A percentile compares a stretch with the other conserved stretches of the same genome.
Evolutionary conservation across 2,797 vertebrate species (phyloP).

Genomic region (Botia kubotai): DNA sequence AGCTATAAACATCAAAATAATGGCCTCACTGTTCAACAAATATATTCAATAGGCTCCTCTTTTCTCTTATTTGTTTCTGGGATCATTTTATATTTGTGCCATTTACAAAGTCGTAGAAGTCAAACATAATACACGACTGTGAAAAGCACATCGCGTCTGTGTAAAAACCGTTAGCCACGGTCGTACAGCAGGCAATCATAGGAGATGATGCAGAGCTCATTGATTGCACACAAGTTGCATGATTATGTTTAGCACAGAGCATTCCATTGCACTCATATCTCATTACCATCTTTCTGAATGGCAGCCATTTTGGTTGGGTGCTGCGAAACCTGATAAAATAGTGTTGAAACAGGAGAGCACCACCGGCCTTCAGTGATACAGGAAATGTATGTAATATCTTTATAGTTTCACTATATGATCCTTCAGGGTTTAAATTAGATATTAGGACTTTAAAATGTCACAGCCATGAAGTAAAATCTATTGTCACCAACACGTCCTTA

Average conservation of each 20-base stretch:
- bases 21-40: conserved; percentile 46
- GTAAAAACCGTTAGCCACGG: conserved; percentile 35
- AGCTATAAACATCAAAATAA: conserved; percentile 56
- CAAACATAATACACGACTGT: conserved; percentile 35
- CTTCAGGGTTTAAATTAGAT: not conserved
- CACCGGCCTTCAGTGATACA: conserved; percentile 17
- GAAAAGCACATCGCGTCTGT: conserved; percentile 20
- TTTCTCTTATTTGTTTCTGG: conserved; percentile 41
- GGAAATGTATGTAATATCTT: conserved; percentile 17
- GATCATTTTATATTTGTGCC: conserved; percentile 43
- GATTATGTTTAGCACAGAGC: conserved; percentile 44
- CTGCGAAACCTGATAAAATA: conserved; percentile 9
- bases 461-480: not conserved
- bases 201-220: conserved; percentile 42
- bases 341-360: conserved; percentile 35
- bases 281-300: conserved; percentile 41
- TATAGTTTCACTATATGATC: conserved; percentile 7
- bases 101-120: conserved; percentile 50
- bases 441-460: not conserved
- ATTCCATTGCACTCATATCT: conserved; percentile 46
- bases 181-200: conserved; percentile 44
- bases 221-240: conserved; percentile 50
- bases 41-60: conserved; percentile 48
- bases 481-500: conserved; percentile 12
- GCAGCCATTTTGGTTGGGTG: conserved; percentile 47